A percentile compares a stretch with the other conserved stretches of the same genome.
Conservation (phyloP, 2,113 vertebrate genomes). For the Dasypus novemcinctus region DNA sequence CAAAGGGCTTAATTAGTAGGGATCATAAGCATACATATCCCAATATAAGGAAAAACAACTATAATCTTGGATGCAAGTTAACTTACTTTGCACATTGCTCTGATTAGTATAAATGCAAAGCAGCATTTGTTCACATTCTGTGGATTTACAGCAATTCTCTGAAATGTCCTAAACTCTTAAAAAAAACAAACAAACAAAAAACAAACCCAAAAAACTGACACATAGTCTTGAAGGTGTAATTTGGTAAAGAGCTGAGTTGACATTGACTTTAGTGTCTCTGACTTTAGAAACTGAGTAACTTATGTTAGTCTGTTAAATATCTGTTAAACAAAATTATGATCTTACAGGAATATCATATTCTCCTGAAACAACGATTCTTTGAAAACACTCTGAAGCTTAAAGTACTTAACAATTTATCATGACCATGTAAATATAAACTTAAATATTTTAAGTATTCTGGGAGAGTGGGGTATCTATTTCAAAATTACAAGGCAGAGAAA, state of each 20-base stretch:
- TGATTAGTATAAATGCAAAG: not conserved
- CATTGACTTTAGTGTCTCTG: not conserved
- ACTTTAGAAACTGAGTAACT: not conserved
- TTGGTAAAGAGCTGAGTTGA: not conserved
- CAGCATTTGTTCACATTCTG: not conserved
- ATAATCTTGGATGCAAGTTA: not conserved
- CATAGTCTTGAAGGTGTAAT: not conserved
- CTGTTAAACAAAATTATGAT: not conserved
- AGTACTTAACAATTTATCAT: not conserved
- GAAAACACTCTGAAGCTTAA: not conserved
- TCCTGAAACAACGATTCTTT: not conserved
- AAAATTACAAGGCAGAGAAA: not conserved
- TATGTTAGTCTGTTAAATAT: not conserved
- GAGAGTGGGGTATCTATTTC: not conserved
- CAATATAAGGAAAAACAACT: constrained; percentile 1
- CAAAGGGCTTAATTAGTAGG: not conserved
- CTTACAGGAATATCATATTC: not conserved
- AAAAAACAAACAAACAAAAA: not conserved
- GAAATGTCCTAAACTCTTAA: not conserved
- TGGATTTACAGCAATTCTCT: not conserved
- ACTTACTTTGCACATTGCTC: constrained; percentile 14
- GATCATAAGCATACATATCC: not conserved
- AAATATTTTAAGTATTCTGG: not conserved
- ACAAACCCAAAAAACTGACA: no score
- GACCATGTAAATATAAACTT: not conserved